A percentile compares a stretch with the other conserved stretches of the same genome.
Conservation (phyloP, 2,888 invertebrate species). For the Macaria notata region DNA sequence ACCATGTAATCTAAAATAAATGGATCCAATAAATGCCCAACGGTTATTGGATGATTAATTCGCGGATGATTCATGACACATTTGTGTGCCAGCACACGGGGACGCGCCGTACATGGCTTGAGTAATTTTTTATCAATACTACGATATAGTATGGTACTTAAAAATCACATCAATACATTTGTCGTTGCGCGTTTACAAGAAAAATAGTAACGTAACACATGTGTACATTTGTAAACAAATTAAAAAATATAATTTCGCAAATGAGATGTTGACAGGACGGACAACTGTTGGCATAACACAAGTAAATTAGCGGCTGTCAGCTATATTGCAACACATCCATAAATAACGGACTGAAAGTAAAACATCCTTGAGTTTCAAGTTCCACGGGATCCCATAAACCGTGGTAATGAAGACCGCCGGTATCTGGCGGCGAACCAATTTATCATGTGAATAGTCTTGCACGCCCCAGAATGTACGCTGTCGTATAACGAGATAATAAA, state of each 20-base stretch:
- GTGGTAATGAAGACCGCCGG: constrained; percentile 35
- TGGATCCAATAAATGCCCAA: constrained; percentile 38
- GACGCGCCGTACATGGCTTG: too few species aligned
- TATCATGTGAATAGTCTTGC: constrained; percentile 44
- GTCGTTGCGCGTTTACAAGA: too few species aligned
- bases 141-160: too few species aligned
- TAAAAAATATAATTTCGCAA: too few species aligned
- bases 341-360: constrained; percentile 40
- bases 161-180: too few species aligned
- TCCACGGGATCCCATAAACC: constrained; percentile 40
- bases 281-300: too few species aligned
- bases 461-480: constrained; percentile 35
- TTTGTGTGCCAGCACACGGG: constrained; percentile 37
- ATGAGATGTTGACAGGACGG: too few species aligned
- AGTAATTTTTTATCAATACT: too few species aligned
- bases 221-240: too few species aligned
- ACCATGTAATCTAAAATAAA: constrained; percentile 37
- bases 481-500: constrained; percentile 42
- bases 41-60: constrained; percentile 43
- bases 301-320: constrained; percentile 35
- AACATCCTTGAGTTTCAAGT: constrained; percentile 36
- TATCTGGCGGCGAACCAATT: constrained; percentile 40
- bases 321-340: constrained; percentile 36
- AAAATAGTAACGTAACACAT: too few species aligned
- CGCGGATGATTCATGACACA: constrained; percentile 41